Percentiles rank a stretch among this genome's conserved stretches.
These are phyloP conservation scores for Fopius arisanus DNA, from an alignment of 1,140 invertebrate species.

Conservation along the genomic window DNA sequence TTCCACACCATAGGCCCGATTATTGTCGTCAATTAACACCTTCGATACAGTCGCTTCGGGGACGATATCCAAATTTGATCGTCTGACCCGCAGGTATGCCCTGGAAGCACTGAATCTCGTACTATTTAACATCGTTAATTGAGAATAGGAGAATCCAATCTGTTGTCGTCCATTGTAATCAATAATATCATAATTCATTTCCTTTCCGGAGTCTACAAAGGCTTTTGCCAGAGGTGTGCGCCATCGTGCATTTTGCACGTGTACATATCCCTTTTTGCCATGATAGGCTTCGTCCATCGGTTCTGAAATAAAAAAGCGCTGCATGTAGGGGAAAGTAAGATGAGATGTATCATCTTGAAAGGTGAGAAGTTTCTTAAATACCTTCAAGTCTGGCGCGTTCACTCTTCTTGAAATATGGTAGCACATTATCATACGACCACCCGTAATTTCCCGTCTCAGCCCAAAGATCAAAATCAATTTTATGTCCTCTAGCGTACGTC, in stretches of 20 bases:
- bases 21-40: conserved; percentile 67
- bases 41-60: conserved; percentile 71
- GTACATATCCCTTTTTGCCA: conserved; percentile 56
- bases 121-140: conserved; percentile 73
- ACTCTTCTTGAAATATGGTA: conserved; percentile 69
- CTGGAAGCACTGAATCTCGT: conserved; percentile 70
- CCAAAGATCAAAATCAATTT: conserved; percentile 78
- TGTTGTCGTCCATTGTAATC: conserved; percentile 68
- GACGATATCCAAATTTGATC: conserved; percentile 74
- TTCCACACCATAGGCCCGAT: conserved; percentile 63
- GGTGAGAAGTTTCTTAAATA: conserved; percentile 20
- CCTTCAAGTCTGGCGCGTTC: conserved; percentile 66
- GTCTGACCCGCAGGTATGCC: conserved; percentile 69
- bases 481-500: conserved; percentile 82
- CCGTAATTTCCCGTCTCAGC: conserved; percentile 69
- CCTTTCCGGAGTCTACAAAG: conserved; percentile 68
- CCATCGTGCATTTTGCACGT: conserved; percentile 59
- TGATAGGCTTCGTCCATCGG: conserved; percentile 62
- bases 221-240: conserved; percentile 55
- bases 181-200: conserved; percentile 64
- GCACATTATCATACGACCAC: conserved; percentile 74
- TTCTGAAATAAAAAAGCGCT: conserved; percentile 38
- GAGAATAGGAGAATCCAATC: conserved; percentile 70
- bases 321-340: neutral
- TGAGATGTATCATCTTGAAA: neutral